A percentile compares a stretch with the other conserved stretches of the same genome.
These are phyloP conservation scores for Muschampia plurimacula DNA, from an alignment of 2,888 invertebrate species.

Conservation along the genomic window DNA sequence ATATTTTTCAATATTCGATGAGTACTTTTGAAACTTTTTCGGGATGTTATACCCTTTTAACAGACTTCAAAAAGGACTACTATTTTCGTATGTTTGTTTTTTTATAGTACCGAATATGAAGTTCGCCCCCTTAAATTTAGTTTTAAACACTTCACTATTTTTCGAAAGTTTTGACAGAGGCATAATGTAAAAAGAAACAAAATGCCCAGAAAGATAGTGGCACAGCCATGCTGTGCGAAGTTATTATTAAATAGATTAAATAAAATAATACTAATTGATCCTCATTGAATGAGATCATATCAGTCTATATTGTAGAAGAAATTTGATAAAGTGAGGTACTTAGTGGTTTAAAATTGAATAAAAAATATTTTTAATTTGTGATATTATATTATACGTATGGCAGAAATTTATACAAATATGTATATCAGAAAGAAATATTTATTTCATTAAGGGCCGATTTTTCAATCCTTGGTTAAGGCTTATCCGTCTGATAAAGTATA, in stretches of 20 bases:
- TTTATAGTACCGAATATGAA: no score
- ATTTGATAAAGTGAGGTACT: constrained; percentile 36
- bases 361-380: constrained; percentile 19
- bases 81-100: neutral
- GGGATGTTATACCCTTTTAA: no score
- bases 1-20: neutral
- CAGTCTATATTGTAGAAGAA: constrained; percentile 58
- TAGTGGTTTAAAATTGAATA: constrained; percentile 35
- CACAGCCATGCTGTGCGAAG: constrained; percentile 34
- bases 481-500: no score
- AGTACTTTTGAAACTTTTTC: no score
- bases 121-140: neutral
- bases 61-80: no score
- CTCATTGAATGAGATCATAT: constrained; percentile 67
- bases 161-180: constrained; percentile 14
- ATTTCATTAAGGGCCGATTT: no score
- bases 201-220: constrained; percentile 13
- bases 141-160: neutral
- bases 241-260: constrained; percentile 35
- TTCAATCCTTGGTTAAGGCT: no score
- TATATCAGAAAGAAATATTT: no score
- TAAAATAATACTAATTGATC: constrained; percentile 46
- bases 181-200: constrained; percentile 7
- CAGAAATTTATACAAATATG: neutral
- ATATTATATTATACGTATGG: constrained; percentile 20